A percentile compares a stretch with the other conserved stretches of the same genome.
Conservation (phyloP, 2,113 vertebrate species). For the Pteropus alecto region DNA sequence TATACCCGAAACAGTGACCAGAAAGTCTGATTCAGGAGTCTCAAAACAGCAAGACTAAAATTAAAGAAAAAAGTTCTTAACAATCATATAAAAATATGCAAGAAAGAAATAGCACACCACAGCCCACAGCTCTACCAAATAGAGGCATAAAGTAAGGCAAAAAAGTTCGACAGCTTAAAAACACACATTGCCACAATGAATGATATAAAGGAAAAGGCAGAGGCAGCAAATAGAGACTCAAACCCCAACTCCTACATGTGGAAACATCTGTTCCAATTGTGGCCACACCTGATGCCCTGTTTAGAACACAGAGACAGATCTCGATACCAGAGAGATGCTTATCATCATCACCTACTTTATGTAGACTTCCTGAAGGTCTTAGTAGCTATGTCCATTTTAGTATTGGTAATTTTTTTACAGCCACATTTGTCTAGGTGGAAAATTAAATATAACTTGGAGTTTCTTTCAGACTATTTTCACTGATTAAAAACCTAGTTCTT, state of each 20-base stretch:
- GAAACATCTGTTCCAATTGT: slow-evolving; percentile 69
- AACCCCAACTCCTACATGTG: slow-evolving; percentile 57
- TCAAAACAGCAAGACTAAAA: slow-evolving; percentile 59
- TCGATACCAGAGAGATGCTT: neutral
- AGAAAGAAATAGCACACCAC: slow-evolving; percentile 70
- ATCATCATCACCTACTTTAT: neutral
- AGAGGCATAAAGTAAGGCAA: slow-evolving; percentile 22
- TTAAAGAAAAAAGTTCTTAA: slow-evolving; percentile 42
- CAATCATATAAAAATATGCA: slow-evolving; percentile 67
- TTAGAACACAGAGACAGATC: neutral
- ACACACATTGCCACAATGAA: neutral
- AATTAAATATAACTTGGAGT: neutral
- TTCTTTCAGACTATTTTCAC: neutral
- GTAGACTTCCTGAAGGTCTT: slow-evolving; percentile 38
- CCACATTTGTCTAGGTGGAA: neutral
- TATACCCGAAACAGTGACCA: slow-evolving; percentile 45
- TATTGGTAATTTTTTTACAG: neutral
- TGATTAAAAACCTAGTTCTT: neutral
- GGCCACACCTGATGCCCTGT: slow-evolving; percentile 51
- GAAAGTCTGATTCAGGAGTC: slow-evolving; percentile 55
- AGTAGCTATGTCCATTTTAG: neutral
- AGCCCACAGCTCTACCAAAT: slow-evolving; percentile 64
- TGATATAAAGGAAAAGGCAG: neutral
- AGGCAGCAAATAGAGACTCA: neutral
- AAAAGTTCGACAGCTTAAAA: slow-evolving; percentile 23